Conservation (phyloP, 2,113 vertebrate species). For the Psittacula cyanocephala region DNA sequence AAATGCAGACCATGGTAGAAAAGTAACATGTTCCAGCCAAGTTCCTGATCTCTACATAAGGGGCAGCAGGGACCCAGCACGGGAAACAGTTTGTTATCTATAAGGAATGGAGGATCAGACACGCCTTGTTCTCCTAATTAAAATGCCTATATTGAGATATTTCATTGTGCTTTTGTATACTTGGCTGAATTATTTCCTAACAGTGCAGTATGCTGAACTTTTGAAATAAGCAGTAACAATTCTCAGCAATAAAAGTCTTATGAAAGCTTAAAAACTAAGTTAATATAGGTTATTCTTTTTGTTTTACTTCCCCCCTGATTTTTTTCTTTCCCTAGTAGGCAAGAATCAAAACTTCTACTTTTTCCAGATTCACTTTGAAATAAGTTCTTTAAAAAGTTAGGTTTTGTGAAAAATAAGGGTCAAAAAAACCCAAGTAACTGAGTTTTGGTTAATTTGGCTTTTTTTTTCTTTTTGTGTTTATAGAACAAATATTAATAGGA, state of each 20-base stretch:
- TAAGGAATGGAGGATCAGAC: not conserved
- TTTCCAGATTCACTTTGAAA: not conserved
- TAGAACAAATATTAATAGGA: not conserved
- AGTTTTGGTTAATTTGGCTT: not conserved
- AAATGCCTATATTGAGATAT: not conserved
- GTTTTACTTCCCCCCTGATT: accelerated
- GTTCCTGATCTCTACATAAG: not conserved
- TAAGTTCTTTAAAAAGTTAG: not conserved
- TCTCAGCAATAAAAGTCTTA: not conserved
- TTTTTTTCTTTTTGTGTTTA: not conserved
- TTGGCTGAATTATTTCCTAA: not conserved
- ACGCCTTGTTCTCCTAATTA: not conserved
- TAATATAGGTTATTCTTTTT: not conserved
- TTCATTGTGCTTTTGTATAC: not conserved
- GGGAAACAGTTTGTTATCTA: not conserved
- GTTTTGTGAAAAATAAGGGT: not conserved
- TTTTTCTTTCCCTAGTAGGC: not conserved
- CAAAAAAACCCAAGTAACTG: not conserved
- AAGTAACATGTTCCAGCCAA: not conserved
- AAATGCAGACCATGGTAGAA: not conserved
- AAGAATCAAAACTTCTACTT: not conserved
- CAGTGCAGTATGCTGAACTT: not conserved
- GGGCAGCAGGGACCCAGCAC: not conserved
- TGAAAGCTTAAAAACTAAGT: not conserved
- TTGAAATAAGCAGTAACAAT: not conserved